Conservation (phyloP, 2,797 vertebrate species). For the Dipus sagitta region DNA sequence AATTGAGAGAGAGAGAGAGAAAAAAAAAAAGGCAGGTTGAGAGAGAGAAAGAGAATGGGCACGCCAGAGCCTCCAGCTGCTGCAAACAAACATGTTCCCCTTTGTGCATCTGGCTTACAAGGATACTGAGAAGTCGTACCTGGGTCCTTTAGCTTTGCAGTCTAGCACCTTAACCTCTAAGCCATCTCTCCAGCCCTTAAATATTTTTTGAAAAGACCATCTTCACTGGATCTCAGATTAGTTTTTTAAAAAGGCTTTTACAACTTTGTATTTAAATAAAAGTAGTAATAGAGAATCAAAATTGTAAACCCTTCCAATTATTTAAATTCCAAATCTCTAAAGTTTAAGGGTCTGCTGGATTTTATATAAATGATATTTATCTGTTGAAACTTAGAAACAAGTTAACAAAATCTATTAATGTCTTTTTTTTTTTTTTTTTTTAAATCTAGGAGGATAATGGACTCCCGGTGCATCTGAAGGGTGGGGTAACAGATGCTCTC, state of each 20-base stretch:
- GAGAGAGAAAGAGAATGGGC: no score
- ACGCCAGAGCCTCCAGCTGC: no score
- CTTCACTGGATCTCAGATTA: slow-evolving; percentile 44
- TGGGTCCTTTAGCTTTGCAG: no score
- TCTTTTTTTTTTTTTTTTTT: not conserved
- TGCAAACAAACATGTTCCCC: no score
- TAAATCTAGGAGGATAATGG: slow-evolving; percentile 93
- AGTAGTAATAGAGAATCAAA: slow-evolving; percentile 1
- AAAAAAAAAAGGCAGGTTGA: no score
- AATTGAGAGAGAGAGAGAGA: no score
- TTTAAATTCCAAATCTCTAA: slow-evolving; percentile 10
- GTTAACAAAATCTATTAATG: not conserved
- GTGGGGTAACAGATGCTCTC: slow-evolving; percentile 90
- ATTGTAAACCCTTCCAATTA: slow-evolving; percentile 45
- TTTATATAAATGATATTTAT: slow-evolving; percentile 38
- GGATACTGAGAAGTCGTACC: no score
- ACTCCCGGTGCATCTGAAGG: slow-evolving; percentile 94
- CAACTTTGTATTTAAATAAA: slow-evolving; percentile 45
- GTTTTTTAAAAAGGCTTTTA: slow-evolving; percentile 25
- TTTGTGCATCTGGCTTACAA: no score
- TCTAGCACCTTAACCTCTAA: no score
- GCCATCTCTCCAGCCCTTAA: no score
- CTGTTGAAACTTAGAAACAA: slow-evolving; percentile 50
- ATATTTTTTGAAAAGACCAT: not conserved
- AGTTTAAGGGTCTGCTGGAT: not conserved